Evolutionary conservation across 2,113 vertebrate species (phyloP).

Genomic region (Peromyscus leucopus): DNA sequence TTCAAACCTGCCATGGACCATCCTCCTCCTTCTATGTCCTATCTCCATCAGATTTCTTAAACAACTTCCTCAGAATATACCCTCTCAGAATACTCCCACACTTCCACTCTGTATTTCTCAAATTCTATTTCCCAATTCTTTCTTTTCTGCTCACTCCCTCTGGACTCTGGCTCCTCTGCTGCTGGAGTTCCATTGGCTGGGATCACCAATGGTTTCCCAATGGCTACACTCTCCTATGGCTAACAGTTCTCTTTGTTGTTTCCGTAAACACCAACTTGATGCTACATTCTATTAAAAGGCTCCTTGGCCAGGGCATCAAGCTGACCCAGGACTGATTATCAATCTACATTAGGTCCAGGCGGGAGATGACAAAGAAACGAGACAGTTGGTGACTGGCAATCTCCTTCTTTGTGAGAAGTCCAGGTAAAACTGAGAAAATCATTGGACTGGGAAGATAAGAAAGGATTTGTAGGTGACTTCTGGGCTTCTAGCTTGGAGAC

Average conservation of each 20-base stretch:
- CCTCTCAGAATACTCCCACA: background rate
- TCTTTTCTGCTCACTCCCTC: background rate
- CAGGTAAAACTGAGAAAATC: background rate
- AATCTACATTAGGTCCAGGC: background rate
- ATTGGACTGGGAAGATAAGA: background rate
- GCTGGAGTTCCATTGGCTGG: background rate
- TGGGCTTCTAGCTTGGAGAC: background rate
- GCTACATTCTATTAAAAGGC: background rate
- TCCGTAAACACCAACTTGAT: constrained; percentile 4
- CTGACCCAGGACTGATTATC: background rate
- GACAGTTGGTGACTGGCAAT: background rate
- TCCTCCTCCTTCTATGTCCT: background rate
- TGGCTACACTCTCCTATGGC: background rate
- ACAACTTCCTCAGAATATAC: background rate
- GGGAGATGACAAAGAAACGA: background rate
- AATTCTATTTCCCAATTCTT: background rate
- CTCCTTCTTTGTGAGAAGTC: background rate
- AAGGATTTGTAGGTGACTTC: background rate
- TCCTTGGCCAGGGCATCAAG: background rate
- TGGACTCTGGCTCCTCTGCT: background rate
- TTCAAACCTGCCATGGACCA: background rate
- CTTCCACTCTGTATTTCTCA: background rate
- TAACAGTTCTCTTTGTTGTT: background rate
- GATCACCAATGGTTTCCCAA: background rate
- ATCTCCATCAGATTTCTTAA: background rate